phyloP scores from a whole-genome alignment of 2,888 invertebrate species.

The Tetanocera ferruginea region DNA sequence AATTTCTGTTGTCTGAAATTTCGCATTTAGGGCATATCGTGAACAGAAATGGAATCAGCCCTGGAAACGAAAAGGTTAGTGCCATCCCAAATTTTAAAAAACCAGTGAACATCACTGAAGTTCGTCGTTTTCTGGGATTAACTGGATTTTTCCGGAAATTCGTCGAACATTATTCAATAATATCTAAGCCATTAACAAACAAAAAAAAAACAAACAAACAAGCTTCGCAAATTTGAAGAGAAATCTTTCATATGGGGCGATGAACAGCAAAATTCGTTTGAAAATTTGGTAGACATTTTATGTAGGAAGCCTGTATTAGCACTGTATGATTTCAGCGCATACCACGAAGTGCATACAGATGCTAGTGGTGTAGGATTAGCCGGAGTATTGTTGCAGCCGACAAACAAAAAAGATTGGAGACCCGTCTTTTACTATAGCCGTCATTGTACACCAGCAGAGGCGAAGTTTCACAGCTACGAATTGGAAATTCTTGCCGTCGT shows the following conservation, averaged over 20 bases:
- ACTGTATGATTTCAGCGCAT: neutral
- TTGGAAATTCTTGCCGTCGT: neutral
- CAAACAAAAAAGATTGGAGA: neutral
- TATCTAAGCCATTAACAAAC: conserved; percentile 35
- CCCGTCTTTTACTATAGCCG: conserved; percentile 14
- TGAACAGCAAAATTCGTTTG: neutral
- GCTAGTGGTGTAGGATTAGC: too few species aligned
- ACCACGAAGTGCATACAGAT: neutral
- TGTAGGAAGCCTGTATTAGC: neutral
- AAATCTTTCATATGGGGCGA: neutral
- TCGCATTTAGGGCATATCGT: conserved; percentile 38
- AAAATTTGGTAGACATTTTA: too few species aligned
- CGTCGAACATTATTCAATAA: conserved; percentile 35
- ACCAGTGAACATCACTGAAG: conserved; percentile 36
- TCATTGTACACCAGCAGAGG: neutral
- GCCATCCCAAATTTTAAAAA: conserved; percentile 42
- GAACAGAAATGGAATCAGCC: conserved; percentile 38
- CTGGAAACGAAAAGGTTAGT: conserved; percentile 36
- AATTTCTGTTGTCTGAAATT: conserved; percentile 34
- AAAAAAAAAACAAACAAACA: too few species aligned
- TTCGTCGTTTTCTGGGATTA: conserved; percentile 44
- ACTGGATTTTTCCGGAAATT: conserved; percentile 48
- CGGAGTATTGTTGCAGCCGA: too few species aligned
- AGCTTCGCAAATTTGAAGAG: neutral
- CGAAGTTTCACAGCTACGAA: conserved; percentile 7